These are phyloP conservation scores for Poecilobothrus nobilitatus DNA, from an alignment of 2,888 invertebrate genomes.

Conservation along the genomic window DNA sequence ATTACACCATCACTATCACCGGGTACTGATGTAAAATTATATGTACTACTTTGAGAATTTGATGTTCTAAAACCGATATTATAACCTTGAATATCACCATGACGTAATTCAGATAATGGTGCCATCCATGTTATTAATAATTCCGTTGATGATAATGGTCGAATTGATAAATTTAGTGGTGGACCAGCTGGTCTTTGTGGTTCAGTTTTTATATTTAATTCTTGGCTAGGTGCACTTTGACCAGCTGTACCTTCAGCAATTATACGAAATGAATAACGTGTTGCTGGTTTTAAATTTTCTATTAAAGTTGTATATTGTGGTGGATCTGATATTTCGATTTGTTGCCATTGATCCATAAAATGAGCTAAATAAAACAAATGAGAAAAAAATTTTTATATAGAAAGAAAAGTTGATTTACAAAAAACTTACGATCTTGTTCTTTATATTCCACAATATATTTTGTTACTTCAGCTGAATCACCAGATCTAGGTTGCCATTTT, in stretches of 20 bases:
- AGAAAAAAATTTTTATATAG: background rate
- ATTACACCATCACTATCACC: slow-evolving; percentile 62
- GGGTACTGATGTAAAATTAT: slow-evolving; percentile 59
- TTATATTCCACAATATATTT: slow-evolving; percentile 62
- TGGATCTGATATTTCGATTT: slow-evolving; percentile 56
- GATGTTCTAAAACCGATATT: slow-evolving; percentile 52
- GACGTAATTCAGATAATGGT: slow-evolving; percentile 57
- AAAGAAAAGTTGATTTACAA: background rate
- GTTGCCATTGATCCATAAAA: slow-evolving; percentile 53
- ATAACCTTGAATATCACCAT: slow-evolving; percentile 68
- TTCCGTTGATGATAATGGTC: slow-evolving; percentile 64
- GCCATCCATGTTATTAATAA: slow-evolving; percentile 66
- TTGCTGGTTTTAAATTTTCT: slow-evolving; percentile 62
- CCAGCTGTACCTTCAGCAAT: slow-evolving; percentile 68
- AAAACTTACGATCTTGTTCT: slow-evolving; percentile 51
- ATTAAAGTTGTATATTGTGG: slow-evolving; percentile 56
- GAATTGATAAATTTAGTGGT: slow-evolving; percentile 56
- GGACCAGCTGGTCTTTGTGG: slow-evolving; percentile 64
- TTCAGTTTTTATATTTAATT: slow-evolving; percentile 56
- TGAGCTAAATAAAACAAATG: slow-evolving; percentile 25
- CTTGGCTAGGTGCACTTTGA: slow-evolving; percentile 57
- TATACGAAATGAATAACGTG: slow-evolving; percentile 60
- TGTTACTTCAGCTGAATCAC: slow-evolving; percentile 61
- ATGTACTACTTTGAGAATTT: slow-evolving; percentile 47
- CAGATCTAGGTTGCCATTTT: slow-evolving; percentile 64